A percentile compares a stretch with the other conserved stretches of the same genome.
Evolutionary conservation across 2,113 vertebrate genomes (phyloP).

Genomic region (Mesembrinibis cayennensis): DNA sequence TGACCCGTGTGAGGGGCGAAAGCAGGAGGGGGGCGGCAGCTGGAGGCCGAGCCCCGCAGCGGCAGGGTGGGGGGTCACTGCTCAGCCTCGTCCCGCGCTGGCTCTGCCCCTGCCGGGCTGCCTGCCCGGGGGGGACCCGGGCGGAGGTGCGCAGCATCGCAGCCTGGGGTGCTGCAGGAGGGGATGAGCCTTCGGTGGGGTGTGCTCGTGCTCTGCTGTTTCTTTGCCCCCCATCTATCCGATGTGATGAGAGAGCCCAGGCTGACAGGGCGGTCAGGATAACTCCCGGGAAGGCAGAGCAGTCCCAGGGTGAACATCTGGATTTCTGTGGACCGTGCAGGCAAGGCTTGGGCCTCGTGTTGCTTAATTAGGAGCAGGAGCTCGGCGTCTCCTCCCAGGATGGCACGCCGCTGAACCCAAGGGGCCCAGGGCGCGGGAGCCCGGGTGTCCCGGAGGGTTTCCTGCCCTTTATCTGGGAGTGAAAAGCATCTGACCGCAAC

Average conservation of each 20-base stretch:
- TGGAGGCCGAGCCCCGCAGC: neutral
- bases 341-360: neutral
- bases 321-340: neutral
- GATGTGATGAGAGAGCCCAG: neutral
- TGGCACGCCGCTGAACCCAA: accelerated
- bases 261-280: neutral
- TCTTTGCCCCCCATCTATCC: neutral
- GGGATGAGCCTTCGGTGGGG: accelerated
- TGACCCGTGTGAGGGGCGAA: neutral
- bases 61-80: neutral
- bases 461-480: slow-evolving; percentile 30
- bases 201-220: neutral
- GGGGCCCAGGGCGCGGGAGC: accelerated
- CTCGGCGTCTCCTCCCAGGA: neutral
- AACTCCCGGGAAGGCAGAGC: accelerated
- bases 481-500: neutral
- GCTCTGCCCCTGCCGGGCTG: neutral
- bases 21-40: neutral
- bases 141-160: neutral
- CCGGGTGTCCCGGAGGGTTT: neutral
- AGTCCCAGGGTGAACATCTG: neutral
- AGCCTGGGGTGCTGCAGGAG: accelerated
- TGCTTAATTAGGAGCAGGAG: neutral
- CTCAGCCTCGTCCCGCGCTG: neutral
- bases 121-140: too few species aligned